Conservation (phyloP, 2,888 invertebrate species). For the Gari tellinella region DNA sequence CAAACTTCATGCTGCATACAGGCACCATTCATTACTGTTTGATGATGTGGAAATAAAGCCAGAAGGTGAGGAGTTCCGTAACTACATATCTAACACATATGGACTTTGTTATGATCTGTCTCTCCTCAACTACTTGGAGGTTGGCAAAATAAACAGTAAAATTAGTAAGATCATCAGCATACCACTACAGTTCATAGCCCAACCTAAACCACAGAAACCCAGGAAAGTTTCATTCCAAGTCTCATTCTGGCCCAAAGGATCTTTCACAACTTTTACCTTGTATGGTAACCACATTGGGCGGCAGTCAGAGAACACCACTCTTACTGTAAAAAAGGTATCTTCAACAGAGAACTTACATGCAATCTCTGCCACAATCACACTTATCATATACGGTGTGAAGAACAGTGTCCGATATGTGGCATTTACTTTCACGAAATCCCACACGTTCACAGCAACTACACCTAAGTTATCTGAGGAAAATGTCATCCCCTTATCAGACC, state of each 20-base stretch:
- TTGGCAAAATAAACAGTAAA: conserved; percentile 75
- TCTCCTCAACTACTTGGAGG: conserved; percentile 67
- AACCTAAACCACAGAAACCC: conserved; percentile 27
- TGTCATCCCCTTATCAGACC: conserved; percentile 67
- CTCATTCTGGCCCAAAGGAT: conserved; percentile 75
- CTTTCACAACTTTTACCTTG: conserved; percentile 72
- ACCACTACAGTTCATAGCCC: conserved; percentile 63
- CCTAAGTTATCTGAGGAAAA: conserved; percentile 66
- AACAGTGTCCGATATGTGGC: conserved; percentile 75
- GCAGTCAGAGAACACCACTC: conserved; percentile 70
- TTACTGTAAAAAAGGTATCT: conserved; percentile 64
- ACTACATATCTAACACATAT: conserved; percentile 69
- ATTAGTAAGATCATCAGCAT: conserved; percentile 63
- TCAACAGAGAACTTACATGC: conserved; percentile 18
- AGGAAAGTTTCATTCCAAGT: conserved; percentile 63
- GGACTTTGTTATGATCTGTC: conserved; percentile 66
- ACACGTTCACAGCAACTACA: conserved; percentile 60
- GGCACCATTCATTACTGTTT: conserved; percentile 76
- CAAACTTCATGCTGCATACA: conserved; percentile 71
- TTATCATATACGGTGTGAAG: conserved; percentile 75
- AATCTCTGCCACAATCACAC: conserved; percentile 61
- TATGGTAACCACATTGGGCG: conserved; percentile 75
- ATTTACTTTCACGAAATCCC: conserved; percentile 62
- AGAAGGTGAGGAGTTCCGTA: conserved; percentile 67
- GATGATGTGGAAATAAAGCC: conserved; percentile 54